Base-by-base conservation (phyloP, 2,888 invertebrate genomes). In the Sarcophaga carnaria region DNA sequence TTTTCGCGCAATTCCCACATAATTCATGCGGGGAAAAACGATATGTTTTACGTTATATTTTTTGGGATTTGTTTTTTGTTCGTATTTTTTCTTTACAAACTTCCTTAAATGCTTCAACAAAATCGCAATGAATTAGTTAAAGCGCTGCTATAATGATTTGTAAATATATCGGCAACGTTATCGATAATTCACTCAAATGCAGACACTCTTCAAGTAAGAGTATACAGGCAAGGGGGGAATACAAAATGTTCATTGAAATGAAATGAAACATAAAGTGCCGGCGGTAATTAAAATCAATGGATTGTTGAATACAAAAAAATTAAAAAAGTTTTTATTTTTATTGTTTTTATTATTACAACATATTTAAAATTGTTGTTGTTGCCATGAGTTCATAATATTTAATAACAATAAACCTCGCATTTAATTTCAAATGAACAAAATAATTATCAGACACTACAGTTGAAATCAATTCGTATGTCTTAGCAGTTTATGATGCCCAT, bases 121-220 rank as follows among this genome's bases (percentile, higher is more conserved):
- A 37, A 62, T 80, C 80, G 37, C 74, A 71, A 76, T 70, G 62
- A 60, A 80, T 84, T 71, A 76, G 64, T 76, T 80, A 70, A 80
- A 76, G n/a, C 60, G 22, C 20, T 72, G 37, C 47, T n/a, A 59
- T 71, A 70, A 76, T 81, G 62, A 71, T 66, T 59, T 47, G 37
- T 62, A 66, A 83, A 78, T 66, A 27, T 20, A 49, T 75, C 25
- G 12, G 4, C 27, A 49, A 49, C 11, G 5, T 14, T 54, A 54
- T 54, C 54, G 12, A 54, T 54, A 54, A 54, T 54, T 54, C 17
- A 54, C 54, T 54, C 17, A 54, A 54, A 54, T 4, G 17, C 54
- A 14, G 54, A 54, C 37, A 37, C 37, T 37, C 37, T 37, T 37
- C 37, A 37, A 37, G 22, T 22, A 22, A 22, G 1, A 22, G 22